Base-by-base conservation (phyloP, 2,797 vertebrate genomes). In the Acipenser transmontanus region DNA sequence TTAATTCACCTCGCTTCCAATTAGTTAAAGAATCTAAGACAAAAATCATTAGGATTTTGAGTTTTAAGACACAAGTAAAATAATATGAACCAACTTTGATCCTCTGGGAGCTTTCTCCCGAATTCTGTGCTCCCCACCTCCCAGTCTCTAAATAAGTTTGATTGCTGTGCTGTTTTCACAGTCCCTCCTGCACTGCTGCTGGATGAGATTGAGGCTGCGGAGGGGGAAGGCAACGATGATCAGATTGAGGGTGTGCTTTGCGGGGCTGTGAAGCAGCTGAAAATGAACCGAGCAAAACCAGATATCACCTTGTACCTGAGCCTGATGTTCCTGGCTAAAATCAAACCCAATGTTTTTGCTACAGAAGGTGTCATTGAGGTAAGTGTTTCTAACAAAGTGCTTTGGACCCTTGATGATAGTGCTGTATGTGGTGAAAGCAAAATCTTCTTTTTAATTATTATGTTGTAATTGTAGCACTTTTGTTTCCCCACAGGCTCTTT, bases 341-440 rank as follows among this genome's bases (percentile, higher is more conserved):
- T 97, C 76, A 99, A 99, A 69, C 97, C 97, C 9, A 99, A 99
- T 12, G 92, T 99, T 62, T 99, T 99, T 67, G 95, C 97, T 8
- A 99, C 97, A 0, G 94, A 99, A 77, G 97, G 97, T 0, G 97
- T 99, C 71, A 99, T 99, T 0, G 97, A 99, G 94, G 97, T 98
- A 67, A 80, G 81, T 17, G 6, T 3, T 13, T 34, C 1, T 51
- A n/a, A 50, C 12, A 34, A 34, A 34, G 34, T 34, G 34, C 4
- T 34, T 34, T 34, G 34, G 34, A 34, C 34, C 34, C 34, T 34
- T 34, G 12, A 12, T 59, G 48, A 49, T 7, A 6, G 61, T 11
- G 61, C 11, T 6, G 2, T 47, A 50, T 8, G 14, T 20, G 59
- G 13, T 8, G 4, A 14, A 7, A 0, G 3, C 0, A 0, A 7